phyloP scores from a whole-genome alignment of 1,140 invertebrate genomes.

The Bombus soroeensis region DNA sequence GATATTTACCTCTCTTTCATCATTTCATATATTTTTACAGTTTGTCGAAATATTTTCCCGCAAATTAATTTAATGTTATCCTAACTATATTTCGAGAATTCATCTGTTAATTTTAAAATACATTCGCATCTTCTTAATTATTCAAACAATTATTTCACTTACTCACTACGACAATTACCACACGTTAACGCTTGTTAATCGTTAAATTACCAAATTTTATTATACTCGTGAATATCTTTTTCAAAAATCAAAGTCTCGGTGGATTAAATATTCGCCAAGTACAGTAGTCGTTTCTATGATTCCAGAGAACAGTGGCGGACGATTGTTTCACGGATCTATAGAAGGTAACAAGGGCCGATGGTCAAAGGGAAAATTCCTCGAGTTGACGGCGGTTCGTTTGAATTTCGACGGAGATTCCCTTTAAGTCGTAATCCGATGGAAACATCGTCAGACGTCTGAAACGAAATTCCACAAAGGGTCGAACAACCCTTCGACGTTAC shows the following conservation, averaged over 20 bases:
- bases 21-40: not conserved
- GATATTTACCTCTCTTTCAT: not conserved
- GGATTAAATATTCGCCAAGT: too few species aligned
- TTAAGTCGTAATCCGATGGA: constrained; percentile 57
- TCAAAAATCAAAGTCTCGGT: too few species aligned
- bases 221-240: too few species aligned
- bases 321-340: not conserved
- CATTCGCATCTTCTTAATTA: not conserved
- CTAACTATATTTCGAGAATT: not conserved
- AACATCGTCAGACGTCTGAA: constrained; percentile 36
- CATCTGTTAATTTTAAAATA: not conserved
- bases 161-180: too few species aligned
- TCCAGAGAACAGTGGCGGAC: not conserved
- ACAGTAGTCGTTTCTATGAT: not conserved
- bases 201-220: too few species aligned
- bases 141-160: too few species aligned
- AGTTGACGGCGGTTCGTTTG: too few species aligned
- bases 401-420: constrained; percentile 35
- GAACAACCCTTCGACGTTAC: constrained; percentile 64
- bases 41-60: not conserved
- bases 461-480: constrained; percentile 49
- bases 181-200: too few species aligned
- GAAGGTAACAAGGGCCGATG: not conserved
- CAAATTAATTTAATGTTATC: not conserved
- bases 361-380: not conserved